These are phyloP conservation scores for Chaetodon auriga DNA, from an alignment of 2,113 vertebrate species.

Conservation along the genomic window DNA sequence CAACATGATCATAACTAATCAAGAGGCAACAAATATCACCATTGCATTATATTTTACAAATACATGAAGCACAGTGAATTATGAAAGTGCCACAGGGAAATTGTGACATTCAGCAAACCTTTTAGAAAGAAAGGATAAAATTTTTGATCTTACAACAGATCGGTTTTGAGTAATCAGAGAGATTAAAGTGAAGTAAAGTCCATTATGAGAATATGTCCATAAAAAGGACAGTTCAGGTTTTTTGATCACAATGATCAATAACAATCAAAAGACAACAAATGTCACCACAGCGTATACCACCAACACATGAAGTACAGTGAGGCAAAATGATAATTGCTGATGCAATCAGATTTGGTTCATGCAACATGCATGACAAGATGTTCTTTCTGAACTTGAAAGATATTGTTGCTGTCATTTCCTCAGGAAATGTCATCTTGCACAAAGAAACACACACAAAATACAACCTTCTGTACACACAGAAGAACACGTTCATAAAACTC, in stretches of 20 bases:
- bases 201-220: background rate
- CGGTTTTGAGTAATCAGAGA: background rate
- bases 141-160: constrained; percentile 8
- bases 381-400: constrained; percentile 40
- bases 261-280: no score
- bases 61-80: no score
- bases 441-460: constrained; percentile 7
- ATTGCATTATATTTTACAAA: no score
- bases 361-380: no score
- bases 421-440: constrained; percentile 12
- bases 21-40: background rate
- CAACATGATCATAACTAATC: background rate
- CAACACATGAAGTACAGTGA: no score
- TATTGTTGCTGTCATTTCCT: constrained; percentile 32
- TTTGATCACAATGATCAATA: no score
- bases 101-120: background rate
- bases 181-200: background rate
- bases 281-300: no score
- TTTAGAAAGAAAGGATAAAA: no score
- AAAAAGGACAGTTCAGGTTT: no score
- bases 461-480: constrained; percentile 45
- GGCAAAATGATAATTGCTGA: no score
- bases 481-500: constrained; percentile 16
- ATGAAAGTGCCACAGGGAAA: no score
- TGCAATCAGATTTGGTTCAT: no score